Conservation (phyloP, 2,113 vertebrate genomes). For the Anarrhichthys ocellatus region DNA sequence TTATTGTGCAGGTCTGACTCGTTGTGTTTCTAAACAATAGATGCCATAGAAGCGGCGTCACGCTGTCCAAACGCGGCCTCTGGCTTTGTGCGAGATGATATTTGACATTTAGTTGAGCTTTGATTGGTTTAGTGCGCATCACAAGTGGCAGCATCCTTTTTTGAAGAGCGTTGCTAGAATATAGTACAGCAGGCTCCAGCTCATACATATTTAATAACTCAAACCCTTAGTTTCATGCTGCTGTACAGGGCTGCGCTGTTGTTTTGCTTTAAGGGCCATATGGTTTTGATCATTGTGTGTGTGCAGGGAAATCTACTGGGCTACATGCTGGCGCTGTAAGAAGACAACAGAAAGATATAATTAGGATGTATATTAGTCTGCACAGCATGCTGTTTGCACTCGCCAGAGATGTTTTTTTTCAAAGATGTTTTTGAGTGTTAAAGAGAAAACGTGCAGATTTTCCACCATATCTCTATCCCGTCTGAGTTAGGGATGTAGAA, state of each 20-base stretch:
- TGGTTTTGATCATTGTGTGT: conserved; percentile 45
- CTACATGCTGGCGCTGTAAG: neutral
- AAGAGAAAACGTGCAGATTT: neutral
- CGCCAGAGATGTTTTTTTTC: conserved; percentile 2
- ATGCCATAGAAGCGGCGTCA: conserved; percentile 22
- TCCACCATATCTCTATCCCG: neutral
- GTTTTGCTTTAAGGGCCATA: conserved; percentile 29
- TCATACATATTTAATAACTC: conserved; percentile 73
- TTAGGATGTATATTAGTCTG: conserved; percentile 17
- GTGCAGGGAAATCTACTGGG: conserved; percentile 12
- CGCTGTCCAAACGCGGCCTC: conserved; percentile 43
- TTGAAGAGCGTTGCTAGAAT: conserved; percentile 59
- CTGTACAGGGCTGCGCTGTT: conserved; percentile 32
- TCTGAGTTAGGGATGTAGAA: neutral
- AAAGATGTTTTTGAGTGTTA: neutral
- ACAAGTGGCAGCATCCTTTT: conserved; percentile 53
- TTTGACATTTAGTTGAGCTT: conserved; percentile 54
- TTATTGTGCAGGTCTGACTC: conserved; percentile 8
- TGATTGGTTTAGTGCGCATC: conserved; percentile 59
- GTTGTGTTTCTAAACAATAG: conserved; percentile 8
- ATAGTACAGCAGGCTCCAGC: conserved; percentile 57
- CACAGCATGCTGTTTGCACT: neutral
- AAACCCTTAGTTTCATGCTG: conserved; percentile 51
- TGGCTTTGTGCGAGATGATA: conserved; percentile 46
- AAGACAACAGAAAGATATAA: conserved; percentile 22